A percentile compares a stretch with the other conserved stretches of the same genome.
Evolutionary conservation across 2,113 vertebrate species (phyloP).

Genomic region (Protobothrops flavoviridis): DNA sequence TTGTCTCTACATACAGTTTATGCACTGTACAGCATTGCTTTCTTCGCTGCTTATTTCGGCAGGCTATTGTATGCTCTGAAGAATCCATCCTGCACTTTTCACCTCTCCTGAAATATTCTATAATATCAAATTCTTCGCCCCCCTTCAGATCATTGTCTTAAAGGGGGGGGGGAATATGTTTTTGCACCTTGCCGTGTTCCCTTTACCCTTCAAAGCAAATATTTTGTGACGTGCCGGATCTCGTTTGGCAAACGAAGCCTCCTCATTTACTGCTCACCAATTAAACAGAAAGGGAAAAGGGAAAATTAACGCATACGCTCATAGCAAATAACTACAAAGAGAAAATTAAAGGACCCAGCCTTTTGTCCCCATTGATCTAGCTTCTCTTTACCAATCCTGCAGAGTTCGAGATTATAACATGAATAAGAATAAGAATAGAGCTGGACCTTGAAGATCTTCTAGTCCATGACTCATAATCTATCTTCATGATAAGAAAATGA

Average conservation of each 20-base stretch:
- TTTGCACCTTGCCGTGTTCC: conserved; percentile 20
- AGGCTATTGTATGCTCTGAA: accelerated
- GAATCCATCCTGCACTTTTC: not conserved
- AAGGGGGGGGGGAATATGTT: not conserved
- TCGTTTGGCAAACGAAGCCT: not conserved
- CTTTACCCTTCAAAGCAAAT: conserved; percentile 21
- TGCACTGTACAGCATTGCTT: accelerated
- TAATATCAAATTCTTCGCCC: accelerated
- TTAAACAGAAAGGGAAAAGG: conserved; percentile 32
- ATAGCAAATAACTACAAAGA: conserved; percentile 4
- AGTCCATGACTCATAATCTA: not conserved
- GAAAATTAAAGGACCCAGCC: not conserved
- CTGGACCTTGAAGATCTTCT: not conserved
- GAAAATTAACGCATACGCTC: not conserved
- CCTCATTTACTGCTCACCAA: conserved; percentile 14
- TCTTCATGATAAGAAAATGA: not conserved
- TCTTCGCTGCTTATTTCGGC: not conserved
- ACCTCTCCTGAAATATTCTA: accelerated
- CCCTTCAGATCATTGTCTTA: not conserved
- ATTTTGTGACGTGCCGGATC: conserved; percentile 17
- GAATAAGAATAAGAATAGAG: not conserved
- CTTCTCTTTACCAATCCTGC: conserved; percentile 2
- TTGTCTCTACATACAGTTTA: not conserved
- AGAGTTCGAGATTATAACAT: not conserved
- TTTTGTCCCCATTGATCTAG: not conserved